Percentiles rank a stretch among this genome's conserved stretches.
These are phyloP conservation scores for Geotria australis DNA, from an alignment of 2,797 vertebrate species.

Conservation along the genomic window DNA sequence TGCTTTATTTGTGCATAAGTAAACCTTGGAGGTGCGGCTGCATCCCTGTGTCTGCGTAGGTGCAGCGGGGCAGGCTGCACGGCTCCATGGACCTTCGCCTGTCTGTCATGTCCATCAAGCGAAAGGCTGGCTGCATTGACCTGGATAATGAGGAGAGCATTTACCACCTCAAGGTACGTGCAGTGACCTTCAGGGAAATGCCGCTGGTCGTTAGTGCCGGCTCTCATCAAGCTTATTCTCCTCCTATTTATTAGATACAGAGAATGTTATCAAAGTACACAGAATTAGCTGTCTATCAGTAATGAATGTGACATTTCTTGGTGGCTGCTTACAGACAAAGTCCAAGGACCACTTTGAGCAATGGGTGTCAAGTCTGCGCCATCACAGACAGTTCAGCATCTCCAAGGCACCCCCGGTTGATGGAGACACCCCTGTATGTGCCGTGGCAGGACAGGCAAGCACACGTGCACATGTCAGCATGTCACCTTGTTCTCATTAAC, in stretches of 20 bases:
- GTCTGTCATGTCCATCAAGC: constrained; percentile 66
- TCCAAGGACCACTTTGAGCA: background rate
- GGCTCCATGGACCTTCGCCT: constrained; percentile 46
- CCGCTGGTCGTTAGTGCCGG: background rate
- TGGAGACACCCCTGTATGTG: too few species aligned
- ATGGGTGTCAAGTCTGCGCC: background rate
- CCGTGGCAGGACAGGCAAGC: too few species aligned
- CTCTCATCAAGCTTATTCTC: too few species aligned
- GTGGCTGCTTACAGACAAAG: too few species aligned
- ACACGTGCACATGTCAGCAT: too few species aligned
- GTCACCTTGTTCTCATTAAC: too few species aligned
- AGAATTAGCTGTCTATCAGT: too few species aligned
- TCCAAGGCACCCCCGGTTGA: background rate
- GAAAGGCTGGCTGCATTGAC: constrained; percentile 49
- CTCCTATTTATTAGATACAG: too few species aligned
- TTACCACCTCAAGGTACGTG: constrained; percentile 53
- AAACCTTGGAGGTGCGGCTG: too few species aligned
- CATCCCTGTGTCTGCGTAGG: constrained; percentile 8
- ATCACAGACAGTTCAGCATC: background rate
- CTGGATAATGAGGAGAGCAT: constrained; percentile 57
- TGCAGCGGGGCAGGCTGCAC: constrained; percentile 42
- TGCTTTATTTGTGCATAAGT: too few species aligned
- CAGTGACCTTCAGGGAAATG: accelerated
- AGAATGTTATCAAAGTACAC: too few species aligned
- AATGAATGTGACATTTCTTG: too few species aligned